phyloP scores from a whole-genome alignment of 2,797 vertebrate genomes.

The Numenius phaeopus region DNA sequence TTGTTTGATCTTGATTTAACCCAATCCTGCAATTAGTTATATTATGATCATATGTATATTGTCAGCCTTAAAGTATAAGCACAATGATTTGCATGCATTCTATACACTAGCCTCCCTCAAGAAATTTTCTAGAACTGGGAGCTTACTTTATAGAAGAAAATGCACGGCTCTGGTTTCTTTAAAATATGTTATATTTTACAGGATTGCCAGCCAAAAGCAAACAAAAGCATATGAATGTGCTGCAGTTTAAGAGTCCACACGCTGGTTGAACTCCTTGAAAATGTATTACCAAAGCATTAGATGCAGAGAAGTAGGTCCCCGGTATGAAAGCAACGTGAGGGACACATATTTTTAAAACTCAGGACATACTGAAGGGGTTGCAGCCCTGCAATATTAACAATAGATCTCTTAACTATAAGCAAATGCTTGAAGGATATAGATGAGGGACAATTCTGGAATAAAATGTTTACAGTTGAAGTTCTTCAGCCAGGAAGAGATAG shows the following conservation, averaged over 20 bases:
- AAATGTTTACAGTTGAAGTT: constrained; percentile 23
- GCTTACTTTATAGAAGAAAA: background rate
- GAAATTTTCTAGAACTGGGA: background rate
- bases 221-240: background rate
- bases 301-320: background rate
- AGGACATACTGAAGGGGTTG: background rate
- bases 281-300: background rate
- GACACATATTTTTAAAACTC: background rate
- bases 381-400: background rate
- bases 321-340: background rate
- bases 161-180: background rate
- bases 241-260: background rate
- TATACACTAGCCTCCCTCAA: background rate
- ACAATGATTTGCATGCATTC: background rate
- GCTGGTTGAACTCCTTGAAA: background rate
- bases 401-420: constrained; percentile 16
- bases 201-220: background rate
- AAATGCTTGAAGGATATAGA: constrained; percentile 21
- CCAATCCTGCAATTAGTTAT: background rate
- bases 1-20: background rate
- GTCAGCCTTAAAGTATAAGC: background rate
- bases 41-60: background rate
- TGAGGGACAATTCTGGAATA: background rate
- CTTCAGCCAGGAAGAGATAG: constrained; percentile 47
- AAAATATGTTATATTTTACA: background rate